Conservation (phyloP, 2,888 invertebrate species). For the Elysia crispata region DNA sequence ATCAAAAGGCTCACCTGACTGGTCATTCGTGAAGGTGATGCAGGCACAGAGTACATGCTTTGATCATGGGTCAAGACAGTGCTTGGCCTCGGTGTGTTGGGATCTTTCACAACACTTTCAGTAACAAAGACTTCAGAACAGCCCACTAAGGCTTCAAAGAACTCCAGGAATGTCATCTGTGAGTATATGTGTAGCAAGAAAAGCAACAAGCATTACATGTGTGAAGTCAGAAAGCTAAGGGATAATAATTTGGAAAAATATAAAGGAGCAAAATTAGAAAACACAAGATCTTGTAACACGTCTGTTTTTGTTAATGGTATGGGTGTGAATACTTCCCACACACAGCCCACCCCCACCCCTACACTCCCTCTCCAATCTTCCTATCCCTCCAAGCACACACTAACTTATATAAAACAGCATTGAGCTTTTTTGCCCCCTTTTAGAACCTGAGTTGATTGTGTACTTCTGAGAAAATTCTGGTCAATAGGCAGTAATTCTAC, state of each 20-base stretch:
- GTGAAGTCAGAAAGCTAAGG: constrained; percentile 1
- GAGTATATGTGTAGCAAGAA: not conserved
- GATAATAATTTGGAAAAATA: not conserved
- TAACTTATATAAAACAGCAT: no score
- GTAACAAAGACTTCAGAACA: constrained; percentile 76
- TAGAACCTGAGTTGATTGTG: no score
- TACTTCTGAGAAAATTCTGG: no score
- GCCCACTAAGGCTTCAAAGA: constrained; percentile 77
- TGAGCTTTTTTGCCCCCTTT: no score
- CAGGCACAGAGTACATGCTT: constrained; percentile 68
- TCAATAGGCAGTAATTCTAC: no score
- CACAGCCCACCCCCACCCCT: no score
- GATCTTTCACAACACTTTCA: constrained; percentile 73
- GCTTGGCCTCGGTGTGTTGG: constrained; percentile 70
- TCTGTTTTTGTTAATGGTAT: no score
- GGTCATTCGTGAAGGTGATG: constrained; percentile 66
- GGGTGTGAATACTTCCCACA: no score
- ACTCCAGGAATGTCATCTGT: constrained; percentile 77
- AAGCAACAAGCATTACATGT: not conserved
- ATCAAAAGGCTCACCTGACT: constrained; percentile 67
- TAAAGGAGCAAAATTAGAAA: no score
- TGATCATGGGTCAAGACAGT: constrained; percentile 67
- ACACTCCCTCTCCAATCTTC: no score
- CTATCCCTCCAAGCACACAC: no score
- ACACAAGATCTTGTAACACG: no score